phyloP scores from a whole-genome alignment of 2,113 vertebrate genomes.

The Nibea albiflora region DNA sequence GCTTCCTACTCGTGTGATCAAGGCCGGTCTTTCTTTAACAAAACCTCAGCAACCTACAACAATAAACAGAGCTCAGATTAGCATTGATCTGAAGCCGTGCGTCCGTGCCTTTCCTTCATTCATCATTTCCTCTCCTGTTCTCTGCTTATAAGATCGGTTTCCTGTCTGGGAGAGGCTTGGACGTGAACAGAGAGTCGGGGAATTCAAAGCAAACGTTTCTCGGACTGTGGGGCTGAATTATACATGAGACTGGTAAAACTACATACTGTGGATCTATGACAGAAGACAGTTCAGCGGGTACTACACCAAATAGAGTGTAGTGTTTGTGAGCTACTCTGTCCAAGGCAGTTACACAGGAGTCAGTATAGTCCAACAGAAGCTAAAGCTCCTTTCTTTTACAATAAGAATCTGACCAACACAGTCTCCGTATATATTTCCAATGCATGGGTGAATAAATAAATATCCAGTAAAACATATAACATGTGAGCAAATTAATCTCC shows the following conservation, averaged over 20 bases:
- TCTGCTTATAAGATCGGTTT: constrained; percentile 27
- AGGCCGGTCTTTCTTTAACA: constrained; percentile 13
- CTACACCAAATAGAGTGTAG: neutral
- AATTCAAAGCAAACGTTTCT: constrained; percentile 20
- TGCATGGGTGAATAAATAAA: too few relatives aligned
- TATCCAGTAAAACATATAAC: too few relatives aligned
- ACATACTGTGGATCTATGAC: neutral
- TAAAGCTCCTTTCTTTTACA: neutral
- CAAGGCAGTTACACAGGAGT: neutral
- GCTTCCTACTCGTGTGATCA: constrained; percentile 24
- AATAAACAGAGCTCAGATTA: constrained; percentile 46
- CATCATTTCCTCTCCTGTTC: constrained; percentile 34
- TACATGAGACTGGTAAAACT: constrained; percentile 10
- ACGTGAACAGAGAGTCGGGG: constrained; percentile 1
- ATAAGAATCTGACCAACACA: too few relatives aligned
- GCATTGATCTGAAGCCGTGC: constrained; percentile 27
- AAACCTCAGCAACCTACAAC: constrained; percentile 41
- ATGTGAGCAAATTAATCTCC: too few relatives aligned
- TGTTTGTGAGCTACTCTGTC: neutral
- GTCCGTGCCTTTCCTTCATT: constrained; percentile 18
- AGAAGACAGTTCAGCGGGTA: neutral
- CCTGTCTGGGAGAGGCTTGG: constrained; percentile 24
- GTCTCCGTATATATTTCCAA: too few relatives aligned
- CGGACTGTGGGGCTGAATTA: constrained; percentile 24
- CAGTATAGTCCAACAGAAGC: neutral